phyloP scores from a whole-genome alignment of 1,140 invertebrate genomes.

The Caenorhabditis brenneri region DNA sequence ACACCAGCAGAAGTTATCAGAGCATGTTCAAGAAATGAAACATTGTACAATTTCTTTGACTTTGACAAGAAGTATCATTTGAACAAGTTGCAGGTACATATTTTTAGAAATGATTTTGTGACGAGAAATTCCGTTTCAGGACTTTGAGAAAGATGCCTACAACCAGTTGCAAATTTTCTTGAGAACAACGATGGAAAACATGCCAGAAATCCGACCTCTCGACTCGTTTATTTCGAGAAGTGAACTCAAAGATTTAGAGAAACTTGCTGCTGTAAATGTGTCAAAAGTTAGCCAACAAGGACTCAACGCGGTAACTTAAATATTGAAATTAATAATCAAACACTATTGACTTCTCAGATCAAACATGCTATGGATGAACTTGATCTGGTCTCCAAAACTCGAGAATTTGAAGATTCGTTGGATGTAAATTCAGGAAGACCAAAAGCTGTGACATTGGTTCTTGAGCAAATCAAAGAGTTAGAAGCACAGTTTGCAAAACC shows the following conservation, averaged over 20 bases:
- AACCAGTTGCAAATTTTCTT: slow-evolving; percentile 51
- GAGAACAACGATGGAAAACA: slow-evolving; percentile 9
- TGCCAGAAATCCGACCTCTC: slow-evolving; percentile 41
- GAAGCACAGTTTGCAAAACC: slow-evolving; percentile 41
- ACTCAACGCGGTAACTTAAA: not conserved
- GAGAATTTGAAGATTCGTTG: slow-evolving; percentile 44
- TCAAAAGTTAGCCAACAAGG: slow-evolving; percentile 35
- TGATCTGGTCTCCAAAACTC: slow-evolving; percentile 32
- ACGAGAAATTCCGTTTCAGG: slow-evolving; percentile 25
- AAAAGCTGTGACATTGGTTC: slow-evolving; percentile 8
- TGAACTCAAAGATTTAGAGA: slow-evolving; percentile 21
- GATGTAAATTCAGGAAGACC: slow-evolving; percentile 20
- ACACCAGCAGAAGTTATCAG: slow-evolving; percentile 62
- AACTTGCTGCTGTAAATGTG: slow-evolving; percentile 31
- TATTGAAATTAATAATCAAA: not conserved
- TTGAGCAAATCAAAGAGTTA: slow-evolving; percentile 47
- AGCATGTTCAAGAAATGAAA: slow-evolving; percentile 62
- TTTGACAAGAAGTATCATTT: slow-evolving; percentile 67
- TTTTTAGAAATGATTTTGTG: not conserved
- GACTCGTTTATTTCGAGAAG: slow-evolving; percentile 17
- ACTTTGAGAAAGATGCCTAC: slow-evolving; percentile 54
- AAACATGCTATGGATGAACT: slow-evolving; percentile 48
- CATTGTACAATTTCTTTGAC: slow-evolving; percentile 67
- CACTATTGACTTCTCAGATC: not conserved
- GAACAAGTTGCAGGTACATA: slow-evolving; percentile 54